Percentiles rank a stretch among this genome's conserved stretches.
Evolutionary conservation across 2,113 vertebrate genomes (phyloP).

Genomic region (Barbus barbus): DNA sequence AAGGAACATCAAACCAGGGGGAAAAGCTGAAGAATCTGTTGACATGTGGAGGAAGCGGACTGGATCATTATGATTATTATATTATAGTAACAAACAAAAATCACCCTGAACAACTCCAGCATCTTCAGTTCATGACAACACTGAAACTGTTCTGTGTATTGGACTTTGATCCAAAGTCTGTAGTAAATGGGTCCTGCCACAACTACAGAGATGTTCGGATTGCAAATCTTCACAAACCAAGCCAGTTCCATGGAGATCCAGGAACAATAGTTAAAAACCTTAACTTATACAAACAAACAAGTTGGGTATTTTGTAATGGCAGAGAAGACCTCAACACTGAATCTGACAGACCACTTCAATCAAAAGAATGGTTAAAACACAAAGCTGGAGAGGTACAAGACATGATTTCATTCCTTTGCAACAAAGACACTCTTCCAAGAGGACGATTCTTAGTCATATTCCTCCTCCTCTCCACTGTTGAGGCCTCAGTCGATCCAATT

Average conservation of each 20-base stretch:
- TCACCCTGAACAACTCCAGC: too few species aligned
- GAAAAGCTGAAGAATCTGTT: too few species aligned
- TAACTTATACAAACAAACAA: constrained; percentile 78
- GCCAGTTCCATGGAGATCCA: constrained; percentile 69
- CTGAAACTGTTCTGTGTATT: too few species aligned
- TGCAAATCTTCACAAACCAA: constrained; percentile 73
- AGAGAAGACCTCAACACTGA: neutral
- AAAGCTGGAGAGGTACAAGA: constrained; percentile 28
- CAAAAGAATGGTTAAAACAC: neutral
- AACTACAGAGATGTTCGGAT: constrained; percentile 47
- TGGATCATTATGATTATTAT: too few species aligned
- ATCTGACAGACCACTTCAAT: neutral
- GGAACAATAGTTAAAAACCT: constrained; percentile 67
- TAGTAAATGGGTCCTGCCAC: too few species aligned
- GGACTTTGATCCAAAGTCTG: too few species aligned
- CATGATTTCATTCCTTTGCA: constrained; percentile 60
- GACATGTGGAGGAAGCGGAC: too few species aligned
- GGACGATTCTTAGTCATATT: constrained; percentile 73
- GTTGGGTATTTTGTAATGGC: constrained; percentile 85
- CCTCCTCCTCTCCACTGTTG: constrained; percentile 71
- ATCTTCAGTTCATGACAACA: too few species aligned
- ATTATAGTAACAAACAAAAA: too few species aligned
- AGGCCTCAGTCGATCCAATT: constrained; percentile 44
- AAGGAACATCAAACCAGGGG: constrained; percentile 23
- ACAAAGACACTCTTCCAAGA: constrained; percentile 64